Percentiles rank a stretch among this genome's conserved stretches.
Evolutionary conservation across 1,140 invertebrate genomes (phyloP).

Genomic region (Panagrolaimus sp.): DNA sequence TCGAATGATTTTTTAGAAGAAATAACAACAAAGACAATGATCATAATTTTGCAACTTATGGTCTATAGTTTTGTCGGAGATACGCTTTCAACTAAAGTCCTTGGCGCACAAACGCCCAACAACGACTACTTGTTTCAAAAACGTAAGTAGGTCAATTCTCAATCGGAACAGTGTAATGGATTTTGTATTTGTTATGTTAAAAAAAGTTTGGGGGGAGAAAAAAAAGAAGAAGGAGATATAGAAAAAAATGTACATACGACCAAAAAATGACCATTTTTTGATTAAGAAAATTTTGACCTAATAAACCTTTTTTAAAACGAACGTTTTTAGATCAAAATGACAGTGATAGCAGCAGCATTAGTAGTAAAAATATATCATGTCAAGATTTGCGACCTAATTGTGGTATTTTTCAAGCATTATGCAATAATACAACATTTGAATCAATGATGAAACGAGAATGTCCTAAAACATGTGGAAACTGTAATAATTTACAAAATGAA

Average conservation of each 20-base stretch:
- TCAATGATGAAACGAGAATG: not conserved
- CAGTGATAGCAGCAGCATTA: too few relatives aligned
- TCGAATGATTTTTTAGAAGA: too few relatives aligned
- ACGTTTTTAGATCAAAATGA: not conserved
- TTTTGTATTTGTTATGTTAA: too few relatives aligned
- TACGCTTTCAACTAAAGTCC: not conserved
- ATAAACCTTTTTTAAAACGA: not conserved
- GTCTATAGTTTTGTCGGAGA: not conserved
- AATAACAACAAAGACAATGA: too few relatives aligned
- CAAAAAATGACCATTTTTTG: not conserved
- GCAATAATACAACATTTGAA: conserved; percentile 4
- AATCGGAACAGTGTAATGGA: not conserved
- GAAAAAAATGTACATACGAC: not conserved
- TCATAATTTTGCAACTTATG: conserved; percentile 15
- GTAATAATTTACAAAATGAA: not conserved
- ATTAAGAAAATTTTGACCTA: too few relatives aligned
- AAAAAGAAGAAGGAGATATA: not conserved
- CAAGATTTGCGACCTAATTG: not conserved
- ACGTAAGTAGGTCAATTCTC: conserved; percentile 10
- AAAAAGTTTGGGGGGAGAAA: too few relatives aligned
- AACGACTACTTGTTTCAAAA: conserved; percentile 1
- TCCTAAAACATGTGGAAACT: not conserved
- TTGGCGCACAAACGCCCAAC: not conserved
- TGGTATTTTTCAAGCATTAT: not conserved
- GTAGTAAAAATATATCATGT: not conserved